Percentiles rank a stretch among this genome's conserved stretches.
phyloP scores from a whole-genome alignment of 2,113 vertebrate species.

The Pteronura brasiliensis region DNA sequence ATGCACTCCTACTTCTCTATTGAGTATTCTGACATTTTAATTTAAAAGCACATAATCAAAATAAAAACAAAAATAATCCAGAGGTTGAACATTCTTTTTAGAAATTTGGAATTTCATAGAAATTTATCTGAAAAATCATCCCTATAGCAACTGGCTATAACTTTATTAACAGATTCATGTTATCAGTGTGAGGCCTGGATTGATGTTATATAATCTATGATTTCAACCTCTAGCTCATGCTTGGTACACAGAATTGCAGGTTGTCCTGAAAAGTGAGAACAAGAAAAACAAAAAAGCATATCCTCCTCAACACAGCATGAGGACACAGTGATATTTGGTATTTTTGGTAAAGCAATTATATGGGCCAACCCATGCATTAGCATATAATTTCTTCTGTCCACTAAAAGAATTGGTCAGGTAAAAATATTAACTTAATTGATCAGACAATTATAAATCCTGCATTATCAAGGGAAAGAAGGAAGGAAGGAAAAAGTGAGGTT shows the following conservation, averaged over 20 bases:
- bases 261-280: conserved; percentile 34
- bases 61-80: conserved; percentile 1
- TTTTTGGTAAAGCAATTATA: conserved; percentile 33
- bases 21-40: conserved; percentile 14
- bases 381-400: neutral
- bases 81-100: neutral
- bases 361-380: neutral
- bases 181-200: neutral
- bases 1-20: neutral
- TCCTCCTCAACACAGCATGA: neutral
- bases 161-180: neutral
- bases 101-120: conserved; percentile 23
- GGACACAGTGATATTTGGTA: neutral
- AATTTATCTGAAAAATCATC: conserved; percentile 16
- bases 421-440: conserved; percentile 27
- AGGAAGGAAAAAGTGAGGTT: neutral
- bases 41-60: neutral
- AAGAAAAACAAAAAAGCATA: neutral
- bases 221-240: neutral
- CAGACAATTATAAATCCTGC: neutral
- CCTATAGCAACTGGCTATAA: neutral
- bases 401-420: neutral
- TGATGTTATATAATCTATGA: neutral
- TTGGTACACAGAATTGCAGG: conserved; percentile 22
- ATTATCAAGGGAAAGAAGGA: neutral